phyloP scores from a whole-genome alignment of 2,888 invertebrate genomes.

The Andrena hattorfiana region DNA sequence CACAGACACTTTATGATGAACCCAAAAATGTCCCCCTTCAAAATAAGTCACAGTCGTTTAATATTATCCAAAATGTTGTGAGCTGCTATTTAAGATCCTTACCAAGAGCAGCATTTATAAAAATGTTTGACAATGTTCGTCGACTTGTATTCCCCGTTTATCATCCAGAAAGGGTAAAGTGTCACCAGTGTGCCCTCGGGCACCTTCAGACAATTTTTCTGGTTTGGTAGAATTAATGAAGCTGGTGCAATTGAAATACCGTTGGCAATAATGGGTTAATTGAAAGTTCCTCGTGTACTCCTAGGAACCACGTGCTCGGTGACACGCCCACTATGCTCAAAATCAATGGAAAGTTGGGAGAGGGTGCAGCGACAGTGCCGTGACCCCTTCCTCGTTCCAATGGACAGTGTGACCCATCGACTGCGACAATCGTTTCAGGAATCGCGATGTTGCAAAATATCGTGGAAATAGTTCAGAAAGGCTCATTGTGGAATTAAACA shows the following conservation, averaged over 20 bases:
- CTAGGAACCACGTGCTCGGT: slow-evolving; percentile 57
- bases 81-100: too few relatives aligned
- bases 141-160: too few relatives aligned
- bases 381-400: slow-evolving; percentile 33
- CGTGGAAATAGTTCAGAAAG: not conserved
- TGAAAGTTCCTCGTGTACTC: slow-evolving; percentile 1
- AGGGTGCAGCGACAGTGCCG: slow-evolving; percentile 41
- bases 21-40: too few relatives aligned
- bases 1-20: too few relatives aligned
- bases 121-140: too few relatives aligned
- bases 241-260: not conserved
- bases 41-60: too few relatives aligned
- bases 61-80: too few relatives aligned
- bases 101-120: too few relatives aligned
- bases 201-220: not conserved
- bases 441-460: slow-evolving; percentile 1
- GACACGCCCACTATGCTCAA: slow-evolving; percentile 67
- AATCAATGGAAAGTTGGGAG: slow-evolving; percentile 60
- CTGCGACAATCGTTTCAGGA: not conserved
- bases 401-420: slow-evolving; percentile 7
- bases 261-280: not conserved
- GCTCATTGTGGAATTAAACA: too few relatives aligned
- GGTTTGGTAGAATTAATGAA: not conserved
- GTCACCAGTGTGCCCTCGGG: not conserved
- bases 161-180: too few relatives aligned